These are phyloP conservation scores for Parnassius smintheus DNA, from an alignment of 2,888 invertebrate species.

Conservation along the genomic window DNA sequence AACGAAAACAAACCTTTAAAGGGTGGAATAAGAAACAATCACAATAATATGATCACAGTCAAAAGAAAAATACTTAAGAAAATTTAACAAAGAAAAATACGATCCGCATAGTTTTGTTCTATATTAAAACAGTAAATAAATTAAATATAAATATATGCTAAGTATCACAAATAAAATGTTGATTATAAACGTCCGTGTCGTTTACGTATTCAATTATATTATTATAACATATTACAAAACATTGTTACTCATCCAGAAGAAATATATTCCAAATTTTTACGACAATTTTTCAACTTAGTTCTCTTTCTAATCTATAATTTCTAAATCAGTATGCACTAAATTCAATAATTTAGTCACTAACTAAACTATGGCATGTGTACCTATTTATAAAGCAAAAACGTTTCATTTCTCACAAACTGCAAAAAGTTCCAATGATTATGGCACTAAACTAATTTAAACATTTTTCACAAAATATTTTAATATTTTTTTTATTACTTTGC, in stretches of 20 bases:
- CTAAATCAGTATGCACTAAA: too few species aligned
- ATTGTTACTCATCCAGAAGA: conserved; percentile 7
- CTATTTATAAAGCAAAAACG: too few species aligned
- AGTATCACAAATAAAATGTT: neutral
- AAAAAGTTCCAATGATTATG: too few species aligned
- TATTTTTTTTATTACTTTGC: too few species aligned
- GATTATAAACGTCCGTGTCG: neutral
- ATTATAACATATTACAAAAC: neutral
- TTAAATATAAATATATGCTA: neutral
- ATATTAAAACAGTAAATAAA: conserved; percentile 3
- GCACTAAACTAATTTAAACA: too few species aligned
- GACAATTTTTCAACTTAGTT: neutral
- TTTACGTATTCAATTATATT: neutral
- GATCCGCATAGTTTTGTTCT: neutral
- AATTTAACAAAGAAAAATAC: conserved; percentile 4
- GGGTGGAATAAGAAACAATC: conserved; percentile 10
- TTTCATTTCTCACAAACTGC: too few species aligned
- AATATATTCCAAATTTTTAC: conserved; percentile 20
- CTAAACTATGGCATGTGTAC: too few species aligned
- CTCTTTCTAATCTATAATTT: too few species aligned
- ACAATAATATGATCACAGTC: conserved; percentile 9
- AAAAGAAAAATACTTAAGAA: neutral
- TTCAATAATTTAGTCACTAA: too few species aligned
- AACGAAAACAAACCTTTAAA: conserved; percentile 8
- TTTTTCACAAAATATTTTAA: too few species aligned